These are phyloP conservation scores for Triplophysa bombifrons DNA, from an alignment of 2,797 vertebrate genomes.

Conservation along the genomic window DNA sequence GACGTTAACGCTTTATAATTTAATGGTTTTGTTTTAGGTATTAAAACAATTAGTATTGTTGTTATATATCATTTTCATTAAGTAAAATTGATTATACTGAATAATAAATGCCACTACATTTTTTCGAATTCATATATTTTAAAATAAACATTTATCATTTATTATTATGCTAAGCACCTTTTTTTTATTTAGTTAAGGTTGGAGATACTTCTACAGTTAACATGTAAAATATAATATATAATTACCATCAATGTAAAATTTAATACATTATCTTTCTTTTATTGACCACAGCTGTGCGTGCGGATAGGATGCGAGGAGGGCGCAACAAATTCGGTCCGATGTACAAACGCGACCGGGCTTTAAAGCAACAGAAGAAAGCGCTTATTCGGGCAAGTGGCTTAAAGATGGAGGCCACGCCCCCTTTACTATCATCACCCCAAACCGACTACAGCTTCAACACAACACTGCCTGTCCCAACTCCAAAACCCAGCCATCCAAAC, in stretches of 20 bases:
- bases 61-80: too few relatives aligned
- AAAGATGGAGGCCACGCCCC: constrained; percentile 78
- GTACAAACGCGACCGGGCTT: constrained; percentile 91
- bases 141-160: too few relatives aligned
- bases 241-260: not conserved
- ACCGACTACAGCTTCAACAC: constrained; percentile 77
- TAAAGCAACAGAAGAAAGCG: constrained; percentile 93
- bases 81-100: too few relatives aligned
- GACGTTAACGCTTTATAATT: too few relatives aligned
- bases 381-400: constrained; percentile 83
- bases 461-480: constrained; percentile 68
- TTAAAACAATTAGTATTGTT: too few relatives aligned
- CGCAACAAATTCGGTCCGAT: constrained; percentile 95
- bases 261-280: not conserved
- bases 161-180: too few relatives aligned
- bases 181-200: not conserved
- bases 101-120: too few relatives aligned
- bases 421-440: constrained; percentile 71
- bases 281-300: constrained; percentile 83
- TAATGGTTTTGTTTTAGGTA: too few relatives aligned
- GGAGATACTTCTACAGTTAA: not conserved
- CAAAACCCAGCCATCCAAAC: constrained; percentile 73
- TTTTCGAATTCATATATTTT: too few relatives aligned
- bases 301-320: constrained; percentile 91
- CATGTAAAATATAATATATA: not conserved